Evolutionary conservation across 1,140 invertebrate genomes (phyloP), one percentile per base, ranked within the genome.

Genomic region (Drosophila mojavensis): DNA sequence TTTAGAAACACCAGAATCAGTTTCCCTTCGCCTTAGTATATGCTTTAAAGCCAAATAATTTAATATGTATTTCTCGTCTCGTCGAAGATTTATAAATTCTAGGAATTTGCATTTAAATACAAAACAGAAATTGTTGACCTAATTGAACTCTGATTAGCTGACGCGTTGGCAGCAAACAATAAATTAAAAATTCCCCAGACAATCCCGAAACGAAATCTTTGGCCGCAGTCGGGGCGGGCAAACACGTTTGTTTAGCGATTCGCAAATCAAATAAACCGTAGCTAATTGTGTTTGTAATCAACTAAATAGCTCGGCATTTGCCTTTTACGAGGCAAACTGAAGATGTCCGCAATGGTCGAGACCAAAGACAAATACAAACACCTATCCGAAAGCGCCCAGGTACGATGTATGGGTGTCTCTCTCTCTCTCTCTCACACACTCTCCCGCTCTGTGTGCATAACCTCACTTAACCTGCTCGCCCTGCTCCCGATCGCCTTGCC

Each of bases 211-310:
- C 36, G 51, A 70, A 76, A 48, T 24, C 68, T 61, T 60, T 81
- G 81, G 74, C 62, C 62, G 55, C 53, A 47, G 61, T 60, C 55
- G n/a, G 20, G 36, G 20, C 20, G 39, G 17, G 36, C 36, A 13
- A 67, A 74, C 75, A 74, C 75, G 70, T 76, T 79, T 79, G 67
- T 13, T 20, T 63, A 75, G 66, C 78, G 59, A 55, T 75, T 88
- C 66, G 82, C 83, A 80, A 88, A 88, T 88, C 84, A 88, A 88
- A 88, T 88, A 88, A 84, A 84, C 79, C 79, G 66, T 78, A 69
- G 85, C 84, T 88, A 88, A 88, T 88, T 88, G 84, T 88, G 85
- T 88, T 88, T 84, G 84, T 78, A 89, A 88, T 88, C 84, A 88
- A 88, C 85, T 89, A 89, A 88, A 88, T 89, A 78, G 70, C 66